These are phyloP conservation scores for Notarius lentiginosus DNA, from an alignment of 2,113 vertebrate genomes.

Conservation along the genomic window DNA sequence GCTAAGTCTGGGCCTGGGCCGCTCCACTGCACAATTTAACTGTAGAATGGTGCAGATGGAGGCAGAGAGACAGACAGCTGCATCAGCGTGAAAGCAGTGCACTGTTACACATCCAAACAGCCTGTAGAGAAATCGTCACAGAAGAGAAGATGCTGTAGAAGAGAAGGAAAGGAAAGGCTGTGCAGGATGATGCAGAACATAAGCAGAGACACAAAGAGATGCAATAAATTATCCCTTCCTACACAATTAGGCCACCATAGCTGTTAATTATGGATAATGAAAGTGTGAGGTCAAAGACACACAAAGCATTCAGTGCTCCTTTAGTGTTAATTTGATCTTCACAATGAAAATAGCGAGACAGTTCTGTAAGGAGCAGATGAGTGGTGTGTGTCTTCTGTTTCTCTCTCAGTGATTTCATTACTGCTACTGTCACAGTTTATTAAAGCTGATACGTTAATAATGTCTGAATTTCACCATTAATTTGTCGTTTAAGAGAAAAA, in stretches of 20 bases:
- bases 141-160: conserved; percentile 26
- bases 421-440: conserved; percentile 58
- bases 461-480: conserved; percentile 55
- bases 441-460: conserved; percentile 60
- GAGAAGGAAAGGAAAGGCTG: not conserved
- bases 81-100: conserved; percentile 39
- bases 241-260: conserved; percentile 1
- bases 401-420: conserved; percentile 27
- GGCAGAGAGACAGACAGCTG: conserved; percentile 21
- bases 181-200: not conserved
- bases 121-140: conserved; percentile 26
- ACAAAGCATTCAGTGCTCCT: conserved; percentile 3
- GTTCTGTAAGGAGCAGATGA: conserved; percentile 13
- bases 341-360: not conserved
- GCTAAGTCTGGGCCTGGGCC: conserved; percentile 17
- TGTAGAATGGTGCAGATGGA: conserved; percentile 19
- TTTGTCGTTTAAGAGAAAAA: conserved; percentile 56
- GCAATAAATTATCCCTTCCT: conserved; percentile 5
- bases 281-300: conserved; percentile 6
- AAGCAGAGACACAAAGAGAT: not conserved
- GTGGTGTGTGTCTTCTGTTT: conserved; percentile 12
- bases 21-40: conserved; percentile 55
- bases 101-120: conserved; percentile 45
- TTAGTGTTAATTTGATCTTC: conserved; percentile 25
- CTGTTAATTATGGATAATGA: conserved; percentile 2